phyloP scores from a whole-genome alignment of 92 coral and sea anemone species.

The Heliopora coerulea region DNA sequence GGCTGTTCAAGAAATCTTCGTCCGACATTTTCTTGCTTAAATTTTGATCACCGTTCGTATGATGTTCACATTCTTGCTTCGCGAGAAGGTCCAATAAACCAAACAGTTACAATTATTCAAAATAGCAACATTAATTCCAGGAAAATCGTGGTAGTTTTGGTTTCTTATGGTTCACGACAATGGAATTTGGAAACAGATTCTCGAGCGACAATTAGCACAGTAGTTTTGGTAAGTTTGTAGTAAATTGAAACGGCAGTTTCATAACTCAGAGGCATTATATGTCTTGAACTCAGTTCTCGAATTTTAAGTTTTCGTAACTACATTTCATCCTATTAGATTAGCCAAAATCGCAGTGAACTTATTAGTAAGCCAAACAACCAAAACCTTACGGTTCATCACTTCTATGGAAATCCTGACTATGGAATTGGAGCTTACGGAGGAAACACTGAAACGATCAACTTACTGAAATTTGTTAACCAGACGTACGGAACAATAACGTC shows the following conservation, averaged over 20 bases:
- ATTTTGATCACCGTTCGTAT: not conserved
- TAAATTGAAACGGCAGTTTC: too few relatives aligned
- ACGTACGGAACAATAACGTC: not conserved
- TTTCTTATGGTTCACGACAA: not conserved
- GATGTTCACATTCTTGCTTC: not conserved
- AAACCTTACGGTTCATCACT: not conserved
- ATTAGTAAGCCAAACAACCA: not conserved
- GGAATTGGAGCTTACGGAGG: slow-evolving; percentile 1
- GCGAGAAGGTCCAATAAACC: not conserved
- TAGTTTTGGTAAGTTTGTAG: not conserved
- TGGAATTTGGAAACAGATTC: not conserved
- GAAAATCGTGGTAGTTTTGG: not conserved
- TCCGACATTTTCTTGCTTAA: not conserved
- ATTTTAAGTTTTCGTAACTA: not conserved
- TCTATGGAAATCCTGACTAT: not conserved
- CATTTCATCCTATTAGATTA: not conserved
- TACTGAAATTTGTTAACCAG: not conserved
- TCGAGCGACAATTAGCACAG: not conserved
- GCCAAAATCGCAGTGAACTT: not conserved
- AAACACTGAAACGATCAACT: not conserved
- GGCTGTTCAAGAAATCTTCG: not conserved
- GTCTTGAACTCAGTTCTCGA: too few relatives aligned
- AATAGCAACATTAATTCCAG: not conserved
- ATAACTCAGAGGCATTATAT: too few relatives aligned
- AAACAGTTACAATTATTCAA: not conserved